Evolutionary conservation across 2,888 invertebrate species (phyloP).

Genomic region (Galeopsomyia nigrocyanea): DNA sequence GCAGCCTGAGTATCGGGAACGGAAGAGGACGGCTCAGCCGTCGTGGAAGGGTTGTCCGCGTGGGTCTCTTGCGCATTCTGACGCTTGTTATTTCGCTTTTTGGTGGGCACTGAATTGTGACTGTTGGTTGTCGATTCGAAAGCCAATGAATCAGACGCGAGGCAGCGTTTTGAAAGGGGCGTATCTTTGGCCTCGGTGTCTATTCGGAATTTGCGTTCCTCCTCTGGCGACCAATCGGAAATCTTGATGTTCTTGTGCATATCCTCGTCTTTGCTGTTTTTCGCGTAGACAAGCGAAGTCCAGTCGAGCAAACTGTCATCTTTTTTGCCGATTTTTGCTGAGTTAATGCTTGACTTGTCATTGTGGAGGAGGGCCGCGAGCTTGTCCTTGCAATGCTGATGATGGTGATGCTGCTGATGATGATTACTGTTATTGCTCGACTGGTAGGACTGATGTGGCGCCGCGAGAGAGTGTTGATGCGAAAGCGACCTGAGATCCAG

Average conservation of each 20-base stretch:
- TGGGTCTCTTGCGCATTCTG: constrained; percentile 46
- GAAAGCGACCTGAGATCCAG: constrained; percentile 73
- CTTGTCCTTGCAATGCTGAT: constrained; percentile 47
- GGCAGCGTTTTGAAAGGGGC: constrained; percentile 51
- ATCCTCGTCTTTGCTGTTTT: constrained; percentile 60
- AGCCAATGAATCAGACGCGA: constrained; percentile 48
- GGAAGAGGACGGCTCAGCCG: background rate
- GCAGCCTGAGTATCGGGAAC: constrained; percentile 23
- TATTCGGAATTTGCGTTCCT: constrained; percentile 61
- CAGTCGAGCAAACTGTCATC: constrained; percentile 60
- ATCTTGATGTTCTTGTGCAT: constrained; percentile 57
- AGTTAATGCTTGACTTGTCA: constrained; percentile 48
- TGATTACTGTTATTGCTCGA: constrained; percentile 11
- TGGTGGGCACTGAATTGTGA: constrained; percentile 28
- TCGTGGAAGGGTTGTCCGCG: background rate
- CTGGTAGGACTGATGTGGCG: constrained; percentile 58
- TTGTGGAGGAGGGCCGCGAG: constrained; percentile 46
- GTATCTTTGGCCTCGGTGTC: constrained; percentile 61
- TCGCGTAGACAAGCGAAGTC: constrained; percentile 59
- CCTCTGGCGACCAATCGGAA: constrained; percentile 63
- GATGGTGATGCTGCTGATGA: constrained; percentile 21
- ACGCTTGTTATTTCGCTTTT: constrained; percentile 50
- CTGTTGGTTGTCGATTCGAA: constrained; percentile 46
- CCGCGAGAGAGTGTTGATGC: constrained; percentile 58
- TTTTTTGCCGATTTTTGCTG: constrained; percentile 50